phyloP scores from a whole-genome alignment of 2,113 vertebrate genomes.

The Phylloscopus trochiloides region DNA sequence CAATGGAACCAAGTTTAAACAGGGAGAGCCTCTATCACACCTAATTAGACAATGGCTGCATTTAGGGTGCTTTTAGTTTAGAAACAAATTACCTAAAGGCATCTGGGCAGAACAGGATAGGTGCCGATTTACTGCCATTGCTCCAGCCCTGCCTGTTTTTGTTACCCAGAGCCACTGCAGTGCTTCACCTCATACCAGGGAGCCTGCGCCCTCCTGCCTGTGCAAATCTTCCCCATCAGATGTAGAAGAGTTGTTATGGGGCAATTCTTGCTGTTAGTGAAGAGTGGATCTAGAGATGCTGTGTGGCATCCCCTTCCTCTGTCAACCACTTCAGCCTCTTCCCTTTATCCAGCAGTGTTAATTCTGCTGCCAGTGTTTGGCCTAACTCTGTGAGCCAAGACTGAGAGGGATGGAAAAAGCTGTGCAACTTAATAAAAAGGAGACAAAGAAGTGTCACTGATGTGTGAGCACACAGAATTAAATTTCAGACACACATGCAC shows the following conservation, averaged over 20 bases:
- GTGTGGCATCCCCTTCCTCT: neutral
- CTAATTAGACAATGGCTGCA: neutral
- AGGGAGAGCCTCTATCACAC: neutral
- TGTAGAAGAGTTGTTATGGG: neutral
- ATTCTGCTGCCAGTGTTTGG: neutral
- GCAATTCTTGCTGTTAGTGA: neutral
- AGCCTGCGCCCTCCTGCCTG: neutral
- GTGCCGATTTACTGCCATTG: neutral
- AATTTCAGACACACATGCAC: neutral
- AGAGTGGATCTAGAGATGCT: neutral
- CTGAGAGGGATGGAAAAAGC: neutral
- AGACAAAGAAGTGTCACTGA: neutral
- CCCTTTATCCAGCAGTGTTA: neutral
- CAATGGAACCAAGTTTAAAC: neutral
- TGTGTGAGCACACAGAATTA: neutral
- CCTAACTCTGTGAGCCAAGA: neutral
- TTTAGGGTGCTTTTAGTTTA: neutral
- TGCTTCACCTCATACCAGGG: fast-evolving
- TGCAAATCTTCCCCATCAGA: neutral
- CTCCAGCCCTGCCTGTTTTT: neutral
- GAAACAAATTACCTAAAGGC: neutral
- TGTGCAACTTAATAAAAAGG: neutral
- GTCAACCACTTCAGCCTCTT: neutral
- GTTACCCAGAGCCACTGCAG: neutral
- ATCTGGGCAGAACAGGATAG: neutral